Base-by-base conservation (phyloP, 2,113 vertebrate species). In the Lampris incognitus region DNA sequence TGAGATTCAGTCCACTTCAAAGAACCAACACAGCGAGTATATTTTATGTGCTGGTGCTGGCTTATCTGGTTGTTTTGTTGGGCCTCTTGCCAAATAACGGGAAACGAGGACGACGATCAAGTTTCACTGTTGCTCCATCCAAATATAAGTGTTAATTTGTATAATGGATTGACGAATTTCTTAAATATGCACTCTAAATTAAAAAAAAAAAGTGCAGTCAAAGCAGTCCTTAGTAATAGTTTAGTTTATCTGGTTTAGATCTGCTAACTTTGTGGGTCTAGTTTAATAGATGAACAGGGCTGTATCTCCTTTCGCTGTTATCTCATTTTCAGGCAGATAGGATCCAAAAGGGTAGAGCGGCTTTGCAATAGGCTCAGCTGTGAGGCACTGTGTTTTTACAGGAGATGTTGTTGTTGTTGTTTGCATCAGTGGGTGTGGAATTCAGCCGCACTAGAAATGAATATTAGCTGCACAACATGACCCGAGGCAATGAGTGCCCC, bases 21-120 rank as follows among this genome's bases (percentile, higher is more conserved):
- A 71, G 66, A 50, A 63, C 4, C 65, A 72, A 84, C 51, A 52
- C 0, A 48, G 68, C 79, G 57, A 61, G 61, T 85, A 64, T 68
- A 56, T 79, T 85, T 76, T 38, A 66, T 81, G 87, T 82, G 82
- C 75, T 66, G 59, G 52, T 1, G 59, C 57, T 59, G 39, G 48
- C 68, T 86, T 86, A 85, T 77, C 70, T 79, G 83, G 83, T 87
- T 79, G 74, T 74, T 70, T 81, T 81, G 49, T 81, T 79, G 86
- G 85, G 85, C 84, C 72, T 83, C 13, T 5, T 75, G 81, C 87
- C 89, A 66, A 79, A 81, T 67, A 74, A 41, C n/a, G 52, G 72
- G 80, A 80, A 82, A 79, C 56, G 60, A 83, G 72, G 64, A 24
- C 50, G 82, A 77, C 83, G 83, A 88, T 86, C 41, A 6, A 78